A percentile compares a stretch with the other conserved stretches of the same genome.
Conservation (phyloP, 2,888 invertebrate genomes). For the Pandemis heparana region DNA sequence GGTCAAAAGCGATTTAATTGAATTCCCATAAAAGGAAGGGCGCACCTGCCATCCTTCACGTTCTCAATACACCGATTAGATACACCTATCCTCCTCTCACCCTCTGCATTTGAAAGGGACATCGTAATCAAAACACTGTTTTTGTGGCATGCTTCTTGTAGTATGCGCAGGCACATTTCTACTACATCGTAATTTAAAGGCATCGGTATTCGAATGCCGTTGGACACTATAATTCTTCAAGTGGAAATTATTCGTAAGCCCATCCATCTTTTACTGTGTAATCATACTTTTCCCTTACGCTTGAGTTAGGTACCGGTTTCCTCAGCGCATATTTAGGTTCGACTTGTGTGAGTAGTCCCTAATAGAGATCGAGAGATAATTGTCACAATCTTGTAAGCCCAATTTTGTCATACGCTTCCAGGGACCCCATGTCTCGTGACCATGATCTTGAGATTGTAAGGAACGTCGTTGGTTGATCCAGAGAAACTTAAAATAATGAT, state of each 20-base stretch:
- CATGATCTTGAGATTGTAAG: too few species aligned
- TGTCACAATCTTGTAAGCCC: too few species aligned
- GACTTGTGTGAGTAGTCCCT: too few species aligned
- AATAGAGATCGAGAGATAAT: too few species aligned
- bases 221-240: constrained; percentile 22
- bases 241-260: constrained; percentile 12
- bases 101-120: constrained; percentile 16
- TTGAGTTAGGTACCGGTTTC: not conserved
- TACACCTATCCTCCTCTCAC: constrained; percentile 22
- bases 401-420: too few species aligned
- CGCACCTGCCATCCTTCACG: constrained; percentile 36
- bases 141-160: constrained; percentile 15
- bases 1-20: constrained; percentile 80
- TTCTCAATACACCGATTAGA: constrained; percentile 23
- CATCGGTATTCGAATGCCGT: constrained; percentile 24
- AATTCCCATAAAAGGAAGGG: constrained; percentile 71
- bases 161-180: constrained; percentile 53
- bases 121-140: constrained; percentile 13
- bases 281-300: constrained; percentile 12
- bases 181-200: constrained; percentile 51
- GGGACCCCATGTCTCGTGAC: too few species aligned
- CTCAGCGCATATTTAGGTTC: not conserved
- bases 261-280: constrained; percentile 24
- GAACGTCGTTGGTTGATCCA: too few species aligned
- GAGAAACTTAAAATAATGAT: too few species aligned